Base-by-base conservation (phyloP, 2,888 invertebrate species). In the Pristionchus arcanus region DNA sequence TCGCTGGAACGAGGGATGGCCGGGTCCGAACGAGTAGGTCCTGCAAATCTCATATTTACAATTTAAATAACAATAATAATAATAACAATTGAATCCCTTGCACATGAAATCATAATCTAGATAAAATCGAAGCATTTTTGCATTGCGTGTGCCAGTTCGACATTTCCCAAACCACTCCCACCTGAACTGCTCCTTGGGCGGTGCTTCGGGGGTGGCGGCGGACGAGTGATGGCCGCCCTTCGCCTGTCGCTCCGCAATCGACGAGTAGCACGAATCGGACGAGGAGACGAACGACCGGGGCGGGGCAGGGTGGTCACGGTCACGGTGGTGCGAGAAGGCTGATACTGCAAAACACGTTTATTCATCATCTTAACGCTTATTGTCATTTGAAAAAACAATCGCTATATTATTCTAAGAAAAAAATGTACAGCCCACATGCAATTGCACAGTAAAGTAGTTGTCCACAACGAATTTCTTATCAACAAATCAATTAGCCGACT, bases 21-120 rank as follows among this genome's bases (percentile, higher is more conserved):
- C 55, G 31, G 55, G 55, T 15, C 91, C 92, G 71, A 92, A 92
- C 25, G 92, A 92, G 49, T 92, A 92, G 13, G 92, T 92, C 68
- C 92, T 92, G 55, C 89, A 89, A 55, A 2, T 28, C 13, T n/a
- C 13, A 15, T n/a, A 59, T 59, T 21, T 59, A 21, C 25, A 2
- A 21, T 19, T 59, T 19, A 21, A 21, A 59, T 59, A 21, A 25
- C 19, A 21, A 21, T 1, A 59, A 59, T 21, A 21, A 25, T 25
- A 21, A 21, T 25, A 21, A 21, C 59, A 59, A 25, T 59, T 13
- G 13, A 55, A 21, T 55, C 16, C 55, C 15, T 3, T n/a, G n/a
- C n/a, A n/a, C n/a, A n/a, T n/a, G n/a, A n/a, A n/a, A n/a, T n/a
- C n/a, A n/a, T n/a, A n/a, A n/a, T n/a, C n/a, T n/a, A n/a, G n/a